Percentiles rank a stretch among this genome's conserved stretches.
phyloP scores from a whole-genome alignment of 2,888 invertebrate genomes.

The Agonopterix arenella region DNA sequence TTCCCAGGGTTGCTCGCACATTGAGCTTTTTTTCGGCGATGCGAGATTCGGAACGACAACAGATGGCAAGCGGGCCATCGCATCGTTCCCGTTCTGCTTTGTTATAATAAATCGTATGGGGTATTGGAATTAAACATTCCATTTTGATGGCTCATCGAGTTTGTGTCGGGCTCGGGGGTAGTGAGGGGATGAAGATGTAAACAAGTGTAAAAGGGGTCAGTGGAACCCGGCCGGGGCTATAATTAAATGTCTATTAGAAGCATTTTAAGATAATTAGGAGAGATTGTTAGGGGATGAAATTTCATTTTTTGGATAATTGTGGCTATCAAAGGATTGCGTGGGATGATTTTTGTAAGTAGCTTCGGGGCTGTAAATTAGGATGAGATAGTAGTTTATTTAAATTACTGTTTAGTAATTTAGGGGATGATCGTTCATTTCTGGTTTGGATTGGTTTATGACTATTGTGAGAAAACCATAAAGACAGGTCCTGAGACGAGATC shows the following conservation, averaged over 20 bases:
- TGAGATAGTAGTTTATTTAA: conserved; percentile 16
- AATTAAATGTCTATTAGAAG: conserved; percentile 74
- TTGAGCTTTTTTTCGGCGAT: conserved; percentile 70
- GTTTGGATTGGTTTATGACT: too few relatives aligned
- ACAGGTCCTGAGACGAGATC: too few relatives aligned
- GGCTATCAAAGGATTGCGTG: conserved; percentile 40
- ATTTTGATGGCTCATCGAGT: conserved; percentile 70
- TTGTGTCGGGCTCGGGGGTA: conserved; percentile 35
- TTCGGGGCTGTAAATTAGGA: conserved; percentile 22
- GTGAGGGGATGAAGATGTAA: conserved; percentile 72
- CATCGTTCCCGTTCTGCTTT: conserved; percentile 67
- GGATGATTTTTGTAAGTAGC: conserved; percentile 30
- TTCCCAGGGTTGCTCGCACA: conserved; percentile 80
- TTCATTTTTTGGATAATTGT: conserved; percentile 49
- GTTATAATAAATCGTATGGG: conserved; percentile 72
- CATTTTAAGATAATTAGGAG: conserved; percentile 63
- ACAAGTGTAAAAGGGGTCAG: conserved; percentile 77
- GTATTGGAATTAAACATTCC: conserved; percentile 74
- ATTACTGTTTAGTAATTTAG: conserved; percentile 5
- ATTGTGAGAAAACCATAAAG: too few relatives aligned
- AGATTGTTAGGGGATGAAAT: conserved; percentile 55
- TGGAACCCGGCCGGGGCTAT: conserved; percentile 57
- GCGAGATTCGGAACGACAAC: conserved; percentile 73
- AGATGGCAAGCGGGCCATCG: conserved; percentile 73
- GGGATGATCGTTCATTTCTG: not conserved